A percentile compares a stretch with the other conserved stretches of the same genome.
phyloP scores from a whole-genome alignment of 2,888 invertebrate genomes.

The Dione juno region DNA sequence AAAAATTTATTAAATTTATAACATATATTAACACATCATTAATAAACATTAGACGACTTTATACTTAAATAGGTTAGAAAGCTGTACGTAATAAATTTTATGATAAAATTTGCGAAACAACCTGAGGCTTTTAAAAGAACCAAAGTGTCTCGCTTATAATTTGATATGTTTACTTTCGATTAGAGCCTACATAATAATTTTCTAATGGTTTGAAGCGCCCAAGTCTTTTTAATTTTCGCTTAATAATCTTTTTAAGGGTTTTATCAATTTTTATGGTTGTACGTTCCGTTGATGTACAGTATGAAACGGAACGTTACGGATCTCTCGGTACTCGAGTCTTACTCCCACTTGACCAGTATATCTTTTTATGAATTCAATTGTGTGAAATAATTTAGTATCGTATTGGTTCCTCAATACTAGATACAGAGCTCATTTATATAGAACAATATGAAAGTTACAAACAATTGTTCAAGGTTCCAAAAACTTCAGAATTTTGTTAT shows the following conservation, averaged over 20 bases:
- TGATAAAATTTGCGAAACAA: background rate
- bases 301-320: no score
- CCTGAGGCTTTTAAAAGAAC: conserved; percentile 4
- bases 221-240: background rate
- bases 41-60: conserved; percentile 14
- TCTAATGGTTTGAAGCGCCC: conserved; percentile 14
- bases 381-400: conserved; percentile 20
- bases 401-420: conserved; percentile 24
- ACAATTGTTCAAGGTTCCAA: conserved; percentile 24
- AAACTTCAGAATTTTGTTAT: conserved; percentile 32
- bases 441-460: conserved; percentile 24
- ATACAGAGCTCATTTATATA: conserved; percentile 18
- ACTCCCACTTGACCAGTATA: no score
- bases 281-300: no score
- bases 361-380: conserved; percentile 27
- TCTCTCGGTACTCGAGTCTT: no score
- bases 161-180: conserved; percentile 23
- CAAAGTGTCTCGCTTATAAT: conserved; percentile 13
- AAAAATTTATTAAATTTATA: background rate
- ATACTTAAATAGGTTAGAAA: conserved; percentile 15
- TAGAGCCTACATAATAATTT: conserved; percentile 9
- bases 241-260: background rate
- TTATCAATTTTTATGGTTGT: no score
- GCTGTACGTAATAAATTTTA: conserved; percentile 3
- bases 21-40: background rate